Evolutionary conservation across 2,797 vertebrate species (phyloP), one percentile per base, ranked within the genome.

Genomic region (Bovichtus diacanthus): DNA sequence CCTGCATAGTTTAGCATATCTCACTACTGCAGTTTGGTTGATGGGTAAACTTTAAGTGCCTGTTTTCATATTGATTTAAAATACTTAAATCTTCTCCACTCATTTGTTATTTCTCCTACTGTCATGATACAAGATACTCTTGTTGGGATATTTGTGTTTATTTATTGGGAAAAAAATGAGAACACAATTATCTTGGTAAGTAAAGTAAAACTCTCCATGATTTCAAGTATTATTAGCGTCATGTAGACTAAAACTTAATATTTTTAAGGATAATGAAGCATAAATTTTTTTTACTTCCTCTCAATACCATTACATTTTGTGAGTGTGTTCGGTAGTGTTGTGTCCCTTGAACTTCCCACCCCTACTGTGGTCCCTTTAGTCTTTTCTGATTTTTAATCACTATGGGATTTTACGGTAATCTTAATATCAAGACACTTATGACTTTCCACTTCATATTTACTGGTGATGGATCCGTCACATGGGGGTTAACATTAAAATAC

Each of bases 391-490:
- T 47, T 61, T 25, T 44, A 51, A 64, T 63, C 46, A 66, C 15
- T 54, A 6, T 27, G 18, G 9, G 19, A 23, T 58, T 67, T 53
- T 41, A 10, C 34, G 27, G 9, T 16, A 16, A 50, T 60, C 9
- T 56, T 5, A 63, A 41, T 53, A 47, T 29, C 3, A 38, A 60
- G 4, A 38, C 49, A 15, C 18, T 9, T 31, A 80, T 27, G n/a
- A n/a, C n/a, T 27, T 27, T 27, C 27, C 27, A 27, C 27, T 27
- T 1, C 4, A 34, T 39, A 44, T 58, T 50, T 53, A 36, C 46
- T 41, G 16, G 50, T 49, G 27, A 47, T 49, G 34, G 34, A 61
- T 58, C 55, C 54, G 50, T 34, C 54, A 61, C 62, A 36, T 27
- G 29, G 47, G 47, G 25, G 12, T 49, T 74, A 67, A 53, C 29